Percentiles rank a stretch among this genome's conserved stretches.
These are phyloP conservation scores for Diphyllodes magnificus DNA, from an alignment of 2,113 vertebrate species.

Conservation along the genomic window DNA sequence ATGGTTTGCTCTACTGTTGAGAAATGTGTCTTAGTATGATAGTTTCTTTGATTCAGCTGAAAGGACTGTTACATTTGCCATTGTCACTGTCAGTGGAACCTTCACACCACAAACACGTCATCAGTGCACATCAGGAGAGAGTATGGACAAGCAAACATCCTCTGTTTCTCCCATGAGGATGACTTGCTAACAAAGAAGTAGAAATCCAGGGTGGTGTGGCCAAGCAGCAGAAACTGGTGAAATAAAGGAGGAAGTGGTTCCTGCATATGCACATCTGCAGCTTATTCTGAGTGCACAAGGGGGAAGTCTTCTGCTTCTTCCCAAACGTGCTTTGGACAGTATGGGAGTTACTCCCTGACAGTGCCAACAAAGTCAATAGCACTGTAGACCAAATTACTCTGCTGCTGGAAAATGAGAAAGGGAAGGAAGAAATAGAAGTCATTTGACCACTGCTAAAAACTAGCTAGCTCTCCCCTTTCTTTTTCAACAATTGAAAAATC, in stretches of 20 bases:
- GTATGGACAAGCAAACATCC: neutral
- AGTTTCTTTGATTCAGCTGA: neutral
- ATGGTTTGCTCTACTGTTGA: accelerated
- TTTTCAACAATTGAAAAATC: neutral
- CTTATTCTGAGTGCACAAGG: neutral
- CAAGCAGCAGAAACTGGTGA: neutral
- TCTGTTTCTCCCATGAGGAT: neutral
- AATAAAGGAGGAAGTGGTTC: neutral
- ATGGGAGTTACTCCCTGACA: neutral
- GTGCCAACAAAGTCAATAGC: neutral
- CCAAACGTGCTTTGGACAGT: accelerated
- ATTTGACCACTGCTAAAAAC: neutral
- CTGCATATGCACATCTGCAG: neutral
- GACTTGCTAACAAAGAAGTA: neutral
- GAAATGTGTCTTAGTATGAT: neutral
- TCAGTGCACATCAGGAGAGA: neutral
- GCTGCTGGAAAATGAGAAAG: neutral
- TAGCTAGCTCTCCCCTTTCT: neutral
- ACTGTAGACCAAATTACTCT: neutral
- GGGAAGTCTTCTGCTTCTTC: neutral
- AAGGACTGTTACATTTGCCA: neutral
- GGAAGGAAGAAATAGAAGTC: neutral
- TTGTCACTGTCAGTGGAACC: neutral
- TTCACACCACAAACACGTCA: neutral
- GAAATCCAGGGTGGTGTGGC: neutral